These are phyloP conservation scores for Halcyon leucocephala DNA, from an alignment of 2,797 vertebrate species.

Conservation along the genomic window DNA sequence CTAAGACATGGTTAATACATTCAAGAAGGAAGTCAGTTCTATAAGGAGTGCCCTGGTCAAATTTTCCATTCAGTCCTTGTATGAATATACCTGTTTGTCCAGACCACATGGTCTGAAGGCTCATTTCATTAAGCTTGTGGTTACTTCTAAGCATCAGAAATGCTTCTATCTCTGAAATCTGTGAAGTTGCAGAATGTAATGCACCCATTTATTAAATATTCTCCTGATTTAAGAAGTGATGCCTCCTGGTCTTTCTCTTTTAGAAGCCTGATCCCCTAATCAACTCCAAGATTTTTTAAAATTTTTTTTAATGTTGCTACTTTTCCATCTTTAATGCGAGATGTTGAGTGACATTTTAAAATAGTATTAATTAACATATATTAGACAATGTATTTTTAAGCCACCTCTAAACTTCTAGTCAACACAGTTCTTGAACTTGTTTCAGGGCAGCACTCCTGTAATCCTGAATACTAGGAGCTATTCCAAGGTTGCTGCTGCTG, in stretches of 20 bases:
- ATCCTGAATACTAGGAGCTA: not conserved
- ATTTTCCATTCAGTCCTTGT: not conserved
- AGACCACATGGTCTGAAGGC: not conserved
- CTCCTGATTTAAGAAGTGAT: not conserved
- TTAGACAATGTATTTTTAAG: not conserved
- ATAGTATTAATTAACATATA: not conserved
- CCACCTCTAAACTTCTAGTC: not conserved
- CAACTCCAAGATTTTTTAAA: not conserved
- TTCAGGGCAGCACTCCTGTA: not conserved
- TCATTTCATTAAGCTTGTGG: not conserved
- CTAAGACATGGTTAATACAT: not conserved
- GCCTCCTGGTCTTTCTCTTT: not conserved
- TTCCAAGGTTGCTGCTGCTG: not conserved
- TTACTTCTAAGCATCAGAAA: conserved; percentile 1
- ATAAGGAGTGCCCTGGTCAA: not conserved
- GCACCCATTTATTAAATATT: not conserved
- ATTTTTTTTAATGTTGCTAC: not conserved
- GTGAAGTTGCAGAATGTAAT: not conserved
- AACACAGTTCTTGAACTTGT: not conserved
- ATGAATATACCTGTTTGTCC: not conserved
- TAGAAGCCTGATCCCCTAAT: not conserved
- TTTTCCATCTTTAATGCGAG: not conserved
- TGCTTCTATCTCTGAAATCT: not conserved
- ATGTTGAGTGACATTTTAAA: not conserved
- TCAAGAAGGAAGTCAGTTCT: not conserved